Base-by-base conservation (phyloP, 2,797 vertebrate species). In the Salarias fasciatus region DNA sequence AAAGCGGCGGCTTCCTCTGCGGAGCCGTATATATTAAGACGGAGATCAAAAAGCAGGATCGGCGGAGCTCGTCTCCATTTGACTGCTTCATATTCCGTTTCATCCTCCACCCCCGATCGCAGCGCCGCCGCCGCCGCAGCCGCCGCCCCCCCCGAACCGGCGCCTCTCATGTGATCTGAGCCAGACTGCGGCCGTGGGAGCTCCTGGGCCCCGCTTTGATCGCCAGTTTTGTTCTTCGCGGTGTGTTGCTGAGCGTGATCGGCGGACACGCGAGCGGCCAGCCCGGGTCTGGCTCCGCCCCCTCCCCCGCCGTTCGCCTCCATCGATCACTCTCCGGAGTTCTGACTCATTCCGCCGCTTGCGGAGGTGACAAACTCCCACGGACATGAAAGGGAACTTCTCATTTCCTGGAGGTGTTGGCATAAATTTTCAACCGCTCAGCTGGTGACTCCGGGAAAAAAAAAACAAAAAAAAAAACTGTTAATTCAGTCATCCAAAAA, bases 1-100 rank as follows among this genome's bases (percentile, higher is more conserved):
- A n/a, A n/a, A 35, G 6, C 2, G 15, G 40, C 9, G n/a, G 33
- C 37, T 45, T 48, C 44, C 28, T 45, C 24, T 37, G 61, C 46
- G 37, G 30, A 69, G 45, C 38, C 13, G 14, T 53, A 61, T 57
- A 67, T 73, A 62, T 77, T 54, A 58, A 57, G 64, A 55, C 3
- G 0, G 66, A 80, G 88, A 88, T 89, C 83, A 88, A 89, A 86
- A 77, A 84, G 71, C 60, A 53, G 72, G 53, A 85, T 87, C 80
- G 80, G 73, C 82, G 54, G 72, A 83, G 75, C 80, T 82, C 82
- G 87, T 87, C 82, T 78, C 71, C 75, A 63, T 71, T 82, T 69
- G 68, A 82, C 54, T 69, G 70, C 71, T 81, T 81, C 55, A 61
- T 84, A 89, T 91, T 89, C 86, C 0, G 66, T 91, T 90, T 89